These are phyloP conservation scores for Coluber constrictor DNA, from an alignment of 2,797 vertebrate species.

Conservation along the genomic window DNA sequence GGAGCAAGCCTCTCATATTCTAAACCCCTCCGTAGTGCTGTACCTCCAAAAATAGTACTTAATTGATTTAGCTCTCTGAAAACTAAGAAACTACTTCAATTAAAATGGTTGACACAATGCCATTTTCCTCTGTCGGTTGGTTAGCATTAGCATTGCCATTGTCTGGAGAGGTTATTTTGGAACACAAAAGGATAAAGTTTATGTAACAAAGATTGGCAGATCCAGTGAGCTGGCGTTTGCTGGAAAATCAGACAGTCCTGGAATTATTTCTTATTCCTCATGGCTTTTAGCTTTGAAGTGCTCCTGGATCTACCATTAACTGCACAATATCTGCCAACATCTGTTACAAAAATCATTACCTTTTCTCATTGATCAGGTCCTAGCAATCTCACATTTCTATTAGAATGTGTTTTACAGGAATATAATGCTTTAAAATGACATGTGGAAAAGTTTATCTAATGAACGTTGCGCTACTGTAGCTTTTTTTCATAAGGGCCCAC, in stretches of 20 bases:
- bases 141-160: background rate
- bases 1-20: background rate
- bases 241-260: background rate
- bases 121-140: background rate
- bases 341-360: background rate
- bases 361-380: background rate
- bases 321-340: background rate
- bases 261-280: background rate
- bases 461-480: background rate
- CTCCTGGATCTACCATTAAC: background rate
- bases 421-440: background rate
- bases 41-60: background rate
- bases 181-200: background rate
- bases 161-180: background rate
- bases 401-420: background rate
- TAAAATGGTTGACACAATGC: background rate
- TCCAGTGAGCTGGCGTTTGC: background rate
- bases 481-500: background rate
- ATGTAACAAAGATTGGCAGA: background rate
- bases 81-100: background rate
- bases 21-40: background rate
- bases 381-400: background rate
- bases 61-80: background rate
- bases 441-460: background rate
- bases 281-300: background rate